These are phyloP conservation scores for Perizoma flavofasciatum DNA, from an alignment of 2,888 invertebrate genomes.

Conservation along the genomic window DNA sequence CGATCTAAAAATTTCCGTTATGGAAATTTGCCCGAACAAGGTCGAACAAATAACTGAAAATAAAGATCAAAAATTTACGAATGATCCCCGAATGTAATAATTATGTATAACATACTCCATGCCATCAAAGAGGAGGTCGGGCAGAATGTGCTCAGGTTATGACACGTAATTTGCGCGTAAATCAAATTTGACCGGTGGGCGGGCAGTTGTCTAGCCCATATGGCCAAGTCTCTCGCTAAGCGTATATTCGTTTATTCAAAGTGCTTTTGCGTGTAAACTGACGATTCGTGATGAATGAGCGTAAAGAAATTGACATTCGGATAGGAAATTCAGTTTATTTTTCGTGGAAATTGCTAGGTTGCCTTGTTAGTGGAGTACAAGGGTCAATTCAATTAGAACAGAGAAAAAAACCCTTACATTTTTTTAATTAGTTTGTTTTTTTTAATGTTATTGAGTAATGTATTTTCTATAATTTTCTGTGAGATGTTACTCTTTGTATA, in stretches of 20 bases:
- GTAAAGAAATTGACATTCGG: slow-evolving; percentile 31
- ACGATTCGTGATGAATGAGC: slow-evolving; percentile 71
- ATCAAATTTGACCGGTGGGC: slow-evolving; percentile 83
- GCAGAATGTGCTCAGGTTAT: slow-evolving; percentile 68
- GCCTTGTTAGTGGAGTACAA: too few species aligned
- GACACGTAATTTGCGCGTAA: slow-evolving; percentile 83
- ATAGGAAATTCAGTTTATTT: slow-evolving; percentile 9
- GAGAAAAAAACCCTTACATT: neutral
- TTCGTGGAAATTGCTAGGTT: slow-evolving; percentile 6
- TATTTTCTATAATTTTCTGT: too few species aligned
- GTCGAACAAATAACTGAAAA: too few species aligned
- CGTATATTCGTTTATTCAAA: slow-evolving; percentile 50
- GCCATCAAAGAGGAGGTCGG: slow-evolving; percentile 37
- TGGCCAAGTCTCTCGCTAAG: slow-evolving; percentile 67
- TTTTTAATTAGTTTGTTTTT: too few species aligned
- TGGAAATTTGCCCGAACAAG: too few species aligned
- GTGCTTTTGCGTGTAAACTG: slow-evolving; percentile 74
- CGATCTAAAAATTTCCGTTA: too few species aligned
- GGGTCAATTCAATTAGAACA: slow-evolving; percentile 8
- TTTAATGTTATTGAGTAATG: too few species aligned
- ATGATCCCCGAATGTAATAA: neutral
- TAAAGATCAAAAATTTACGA: too few species aligned
- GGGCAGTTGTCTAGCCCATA: slow-evolving; percentile 77
- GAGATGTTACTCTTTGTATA: too few species aligned
- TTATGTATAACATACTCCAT: slow-evolving; percentile 45